phyloP scores from a whole-genome alignment of 2,113 vertebrate genomes.

The Notothenia coriiceps region DNA sequence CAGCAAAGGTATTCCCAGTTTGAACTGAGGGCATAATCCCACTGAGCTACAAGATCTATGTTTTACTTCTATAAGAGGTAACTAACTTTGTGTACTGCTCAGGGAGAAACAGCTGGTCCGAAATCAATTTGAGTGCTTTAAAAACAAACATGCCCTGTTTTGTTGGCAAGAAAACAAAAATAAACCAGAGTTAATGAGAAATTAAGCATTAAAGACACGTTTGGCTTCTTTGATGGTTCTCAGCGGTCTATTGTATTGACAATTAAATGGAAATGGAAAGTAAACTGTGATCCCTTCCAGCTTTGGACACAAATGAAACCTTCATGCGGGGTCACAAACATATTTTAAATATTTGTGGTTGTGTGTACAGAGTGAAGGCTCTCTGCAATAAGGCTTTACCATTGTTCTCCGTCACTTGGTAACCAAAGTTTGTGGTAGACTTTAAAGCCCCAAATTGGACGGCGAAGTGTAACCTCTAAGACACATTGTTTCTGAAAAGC shows the following conservation, averaged over 20 bases:
- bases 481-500: slow-evolving; percentile 1
- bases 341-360: slow-evolving; percentile 3
- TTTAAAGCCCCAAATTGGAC: slow-evolving; percentile 29
- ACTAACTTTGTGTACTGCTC: not conserved
- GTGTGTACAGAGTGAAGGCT: slow-evolving; percentile 9
- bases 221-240: slow-evolving; percentile 7
- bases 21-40: not conserved
- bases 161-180: not conserved
- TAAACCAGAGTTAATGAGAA: slow-evolving; percentile 16
- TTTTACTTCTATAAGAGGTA: slow-evolving; percentile 16
- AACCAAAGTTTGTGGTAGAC: slow-evolving; percentile 54
- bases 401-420: slow-evolving; percentile 70
- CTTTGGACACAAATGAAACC: not conserved
- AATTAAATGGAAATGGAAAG: slow-evolving; percentile 8
- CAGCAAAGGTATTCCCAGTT: slow-evolving; percentile 5
- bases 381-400: slow-evolving; percentile 1
- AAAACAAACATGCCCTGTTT: not conserved
- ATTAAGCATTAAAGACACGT: slow-evolving; percentile 10
- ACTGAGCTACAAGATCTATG: not conserved
- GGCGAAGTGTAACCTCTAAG: not conserved
- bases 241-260: not conserved
- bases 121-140: too few species aligned
- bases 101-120: too few species aligned
- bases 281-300: not conserved
- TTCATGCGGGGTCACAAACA: slow-evolving; percentile 14